Base-by-base conservation (phyloP, 2,888 invertebrate genomes). In the Metacarcinus magister region DNA sequence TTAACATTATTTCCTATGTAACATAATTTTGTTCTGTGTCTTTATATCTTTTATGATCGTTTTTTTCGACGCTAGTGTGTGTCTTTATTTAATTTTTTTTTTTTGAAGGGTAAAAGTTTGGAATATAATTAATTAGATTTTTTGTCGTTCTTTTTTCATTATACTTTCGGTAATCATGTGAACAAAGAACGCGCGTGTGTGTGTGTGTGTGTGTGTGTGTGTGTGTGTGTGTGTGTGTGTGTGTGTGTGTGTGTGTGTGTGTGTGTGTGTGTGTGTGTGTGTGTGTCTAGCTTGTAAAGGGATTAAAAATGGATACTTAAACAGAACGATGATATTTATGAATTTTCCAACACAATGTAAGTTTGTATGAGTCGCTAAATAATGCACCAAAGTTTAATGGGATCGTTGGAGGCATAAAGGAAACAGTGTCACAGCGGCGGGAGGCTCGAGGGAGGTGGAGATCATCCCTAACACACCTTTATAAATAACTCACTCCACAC, bases 161-260 rank as follows among this genome's bases (percentile, higher is more conserved):
- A 39, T 39, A 39, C 10, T 23, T 19, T 23, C 60, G 2, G 19
- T 60, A 60, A 60, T 60, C 23, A 60, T 3, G 60, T 60, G 60
- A 60, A 60, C 60, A 60, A 60, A 60, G 60, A 39, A 39, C 39
- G 60, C 60, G 60, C 39, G 23, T 23, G 23, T 89, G 32, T 89
- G 89, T 89, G 89, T 89, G 89, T 89, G 89, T 89, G 89, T 89
- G 89, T 89, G 89, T 89, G 89, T 89, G 89, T 89, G 89, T 89
- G 89, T 89, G 89, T 89, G 89, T 89, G 89, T 89, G 89, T 89
- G 89, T 89, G 23, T 23, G 23, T 89, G 89, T 89, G 89, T 89
- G 89, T 89, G 89, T 89, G 89, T 89, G 89, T 89, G 89, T 89
- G 89, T 89, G 89, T 89, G 89, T 89, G 89, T 89, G 89, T 89